Percentiles rank a stretch among this genome's conserved stretches.
Evolutionary conservation across 2,113 vertebrate species (phyloP).

Genomic region (Nyctereutes procyonoides): DNA sequence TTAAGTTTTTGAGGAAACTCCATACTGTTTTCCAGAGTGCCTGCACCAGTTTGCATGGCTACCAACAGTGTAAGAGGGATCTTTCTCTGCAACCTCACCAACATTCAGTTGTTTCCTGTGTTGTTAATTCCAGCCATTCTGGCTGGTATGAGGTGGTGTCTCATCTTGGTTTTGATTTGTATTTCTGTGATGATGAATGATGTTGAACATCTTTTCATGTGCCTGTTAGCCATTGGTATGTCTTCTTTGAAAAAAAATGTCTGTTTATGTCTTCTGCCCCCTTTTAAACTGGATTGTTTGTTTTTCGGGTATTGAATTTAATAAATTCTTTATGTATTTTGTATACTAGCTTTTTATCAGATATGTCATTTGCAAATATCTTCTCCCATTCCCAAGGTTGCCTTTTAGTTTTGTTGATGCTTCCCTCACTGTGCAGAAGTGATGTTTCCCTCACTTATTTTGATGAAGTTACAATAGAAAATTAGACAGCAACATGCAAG

Average conservation of each 20-base stretch:
- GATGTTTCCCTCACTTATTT: neutral
- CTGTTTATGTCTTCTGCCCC: neutral
- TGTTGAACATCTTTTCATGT: neutral
- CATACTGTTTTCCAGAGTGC: neutral
- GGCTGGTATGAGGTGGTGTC: neutral
- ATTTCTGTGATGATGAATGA: neutral
- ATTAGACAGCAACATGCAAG: neutral
- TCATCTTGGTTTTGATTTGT: neutral
- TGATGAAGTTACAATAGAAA: neutral
- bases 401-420: neutral
- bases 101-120: neutral
- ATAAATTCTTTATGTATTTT: neutral
- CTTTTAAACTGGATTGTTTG: neutral
- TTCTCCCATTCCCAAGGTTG: neutral
- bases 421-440: neutral
- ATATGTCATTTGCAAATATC: neutral
- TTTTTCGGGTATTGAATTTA: neutral
- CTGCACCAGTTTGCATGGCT: neutral
- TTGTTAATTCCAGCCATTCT: neutral
- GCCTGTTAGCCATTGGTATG: neutral
- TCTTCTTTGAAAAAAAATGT: neutral
- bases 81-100: neutral
- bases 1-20: neutral
- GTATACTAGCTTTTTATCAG: neutral
- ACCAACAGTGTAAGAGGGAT: neutral